Percentiles rank a stretch among this genome's conserved stretches.
phyloP scores from a whole-genome alignment of 2,888 invertebrate genomes.

The Podabrus alpinus region DNA sequence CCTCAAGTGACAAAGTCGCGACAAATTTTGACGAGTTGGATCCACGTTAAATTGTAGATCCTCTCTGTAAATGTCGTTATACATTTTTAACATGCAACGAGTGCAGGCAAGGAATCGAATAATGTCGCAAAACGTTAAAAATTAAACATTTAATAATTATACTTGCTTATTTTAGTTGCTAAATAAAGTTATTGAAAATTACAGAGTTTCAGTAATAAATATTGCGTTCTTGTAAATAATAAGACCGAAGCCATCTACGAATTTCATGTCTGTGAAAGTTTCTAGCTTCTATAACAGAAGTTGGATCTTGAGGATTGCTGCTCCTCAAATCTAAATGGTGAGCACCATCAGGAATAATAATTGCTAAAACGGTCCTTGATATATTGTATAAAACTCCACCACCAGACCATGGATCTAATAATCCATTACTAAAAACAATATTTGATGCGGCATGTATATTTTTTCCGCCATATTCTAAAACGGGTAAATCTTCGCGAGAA shows the following conservation, averaged over 20 bases:
- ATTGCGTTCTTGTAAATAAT: conserved; percentile 14
- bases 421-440: conserved; percentile 82
- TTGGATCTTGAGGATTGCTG: conserved; percentile 66
- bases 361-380: conserved; percentile 67
- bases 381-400: conserved; percentile 77
- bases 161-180: no score
- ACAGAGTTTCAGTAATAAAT: not conserved
- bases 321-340: conserved; percentile 84
- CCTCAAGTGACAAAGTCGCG: no score
- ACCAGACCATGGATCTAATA: conserved; percentile 86
- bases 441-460: conserved; percentile 70
- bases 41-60: no score
- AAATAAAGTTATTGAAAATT: no score
- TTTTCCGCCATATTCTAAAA: conserved; percentile 80
- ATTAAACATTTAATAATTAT: no score
- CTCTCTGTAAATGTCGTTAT: no score
- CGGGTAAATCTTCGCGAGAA: conserved; percentile 62
- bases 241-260: conserved; percentile 60
- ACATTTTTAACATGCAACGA: no score
- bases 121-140: no score
- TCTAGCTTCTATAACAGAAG: conserved; percentile 67
- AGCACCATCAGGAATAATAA: conserved; percentile 81
- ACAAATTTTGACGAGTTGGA: no score
- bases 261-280: conserved; percentile 66
- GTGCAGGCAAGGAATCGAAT: no score